Base-by-base conservation (phyloP, 2,888 invertebrate genomes). In the Agrilus biguttatus region DNA sequence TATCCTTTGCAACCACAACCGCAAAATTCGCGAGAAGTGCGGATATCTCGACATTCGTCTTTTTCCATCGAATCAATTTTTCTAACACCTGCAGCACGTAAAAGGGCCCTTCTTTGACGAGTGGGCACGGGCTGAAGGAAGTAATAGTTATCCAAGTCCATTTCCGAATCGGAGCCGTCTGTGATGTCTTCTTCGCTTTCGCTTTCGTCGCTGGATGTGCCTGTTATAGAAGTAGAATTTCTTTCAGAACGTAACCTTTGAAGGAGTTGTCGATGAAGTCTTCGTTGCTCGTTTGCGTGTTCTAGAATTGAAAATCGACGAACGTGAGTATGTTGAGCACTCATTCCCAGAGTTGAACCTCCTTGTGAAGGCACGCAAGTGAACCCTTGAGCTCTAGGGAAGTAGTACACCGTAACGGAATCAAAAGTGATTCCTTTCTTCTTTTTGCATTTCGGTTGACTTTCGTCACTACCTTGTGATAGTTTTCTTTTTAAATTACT, bases 11-110 rank as follows among this genome's bases (percentile, higher is more conserved):
- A 93, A 38, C 83, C 81, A 64, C 93, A 93, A 36, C 93, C 93
- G 65, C 93, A 93, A 56, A 88, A 85, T 62, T 96, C 95, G 14
- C 95, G 74, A 6, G 92, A 92, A 21, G 84, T 80, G 49, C 95
- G 75, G 53, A 97, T 95, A 52, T 88, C 83, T 43, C 88, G 77
- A 62, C 96, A 96, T 59, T 93, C 92, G 60, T 91, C 89, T 65
- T 93, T 95, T 68, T 96, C 96, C 46, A 78, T 69, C 4, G 85
- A 79, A 66, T 96, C 96, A 56, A 96, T 95, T 69, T 92, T 90
- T 41, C 89, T 74, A 1, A 96, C 85, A 0, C 96, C 96, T 7
- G 95, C 86, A n/a, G 89, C 85, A 42, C 93, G 76, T 14, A 96
- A 70, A 41, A 96, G 70, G 3, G 85, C 83, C 45, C 95, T 71